Conservation (phyloP, 2,797 vertebrate genomes). For the Liparis tanakae region DNA sequence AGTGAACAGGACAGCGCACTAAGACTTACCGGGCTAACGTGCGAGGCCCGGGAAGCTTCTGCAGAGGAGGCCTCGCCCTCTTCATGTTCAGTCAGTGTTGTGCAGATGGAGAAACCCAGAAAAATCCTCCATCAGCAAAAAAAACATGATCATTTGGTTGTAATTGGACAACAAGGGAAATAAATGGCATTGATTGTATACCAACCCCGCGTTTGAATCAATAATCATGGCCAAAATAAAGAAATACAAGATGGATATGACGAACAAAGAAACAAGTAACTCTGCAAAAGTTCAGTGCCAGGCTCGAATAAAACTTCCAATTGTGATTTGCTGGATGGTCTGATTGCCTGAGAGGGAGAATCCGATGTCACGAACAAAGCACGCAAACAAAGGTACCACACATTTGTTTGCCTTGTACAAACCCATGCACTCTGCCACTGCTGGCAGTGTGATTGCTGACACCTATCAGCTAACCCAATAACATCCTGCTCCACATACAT, state of each 20-base stretch:
- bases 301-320: slow-evolving; percentile 32
- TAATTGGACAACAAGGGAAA: not conserved
- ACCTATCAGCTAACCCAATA: slow-evolving; percentile 79
- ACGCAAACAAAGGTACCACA: slow-evolving; percentile 34
- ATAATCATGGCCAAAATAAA: not conserved
- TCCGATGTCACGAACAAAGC: slow-evolving; percentile 25
- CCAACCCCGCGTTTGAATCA: not conserved
- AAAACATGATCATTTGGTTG: not conserved
- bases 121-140: not conserved
- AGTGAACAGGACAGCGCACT: slow-evolving; percentile 35
- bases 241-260: slow-evolving; percentile 6
- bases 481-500: slow-evolving; percentile 74
- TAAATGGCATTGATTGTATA: not conserved
- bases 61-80: slow-evolving; percentile 15
- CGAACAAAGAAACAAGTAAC: slow-evolving; percentile 3
- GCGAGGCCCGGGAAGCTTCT: slow-evolving; percentile 26
- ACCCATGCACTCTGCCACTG: slow-evolving; percentile 48
- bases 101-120: slow-evolving; percentile 17
- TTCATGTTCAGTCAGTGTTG: slow-evolving; percentile 17
- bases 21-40: slow-evolving; percentile 39
- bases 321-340: slow-evolving; percentile 29
- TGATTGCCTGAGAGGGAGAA: slow-evolving; percentile 29
- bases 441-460: slow-evolving; percentile 69
- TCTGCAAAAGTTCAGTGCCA: not conserved
- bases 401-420: slow-evolving; percentile 46